phyloP scores from a whole-genome alignment of 2,888 invertebrate genomes.

The Rhingia campestris region DNA sequence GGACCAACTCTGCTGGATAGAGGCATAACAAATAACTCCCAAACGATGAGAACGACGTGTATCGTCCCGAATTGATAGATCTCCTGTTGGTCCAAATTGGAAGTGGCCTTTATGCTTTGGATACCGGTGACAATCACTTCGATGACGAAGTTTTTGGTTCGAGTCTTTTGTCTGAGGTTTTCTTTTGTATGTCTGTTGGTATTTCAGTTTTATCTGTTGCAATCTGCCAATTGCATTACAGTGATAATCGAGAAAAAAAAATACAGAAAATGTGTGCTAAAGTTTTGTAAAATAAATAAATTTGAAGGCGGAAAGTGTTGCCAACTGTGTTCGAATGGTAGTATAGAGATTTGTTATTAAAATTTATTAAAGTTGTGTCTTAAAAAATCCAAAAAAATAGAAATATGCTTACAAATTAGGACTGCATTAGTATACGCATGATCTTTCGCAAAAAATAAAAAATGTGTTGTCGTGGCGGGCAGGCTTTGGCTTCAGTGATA shows the following conservation, averaged over 20 bases:
- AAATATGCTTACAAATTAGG: too few species aligned
- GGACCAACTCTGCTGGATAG: slow-evolving; percentile 16
- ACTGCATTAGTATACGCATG: too few species aligned
- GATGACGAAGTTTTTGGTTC: background rate
- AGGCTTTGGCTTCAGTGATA: too few species aligned
- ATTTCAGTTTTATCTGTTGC: slow-evolving; percentile 46
- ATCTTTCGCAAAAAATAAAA: too few species aligned
- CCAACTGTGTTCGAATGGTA: too few species aligned
- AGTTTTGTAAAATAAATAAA: background rate
- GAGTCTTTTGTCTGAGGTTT: slow-evolving; percentile 35
- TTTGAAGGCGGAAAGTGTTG: too few species aligned
- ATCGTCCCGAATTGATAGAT: slow-evolving; percentile 54
- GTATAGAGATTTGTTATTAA: too few species aligned
- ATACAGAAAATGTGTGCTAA: background rate
- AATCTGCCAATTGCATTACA: slow-evolving; percentile 32
- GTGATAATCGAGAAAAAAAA: slow-evolving; percentile 9
- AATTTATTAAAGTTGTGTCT: too few species aligned
- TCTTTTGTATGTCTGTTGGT: slow-evolving; percentile 33
- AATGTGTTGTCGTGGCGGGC: too few species aligned
- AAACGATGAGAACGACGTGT: slow-evolving; percentile 19
- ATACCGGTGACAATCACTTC: slow-evolving; percentile 54
- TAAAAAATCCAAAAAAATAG: too few species aligned
- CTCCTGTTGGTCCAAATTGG: slow-evolving; percentile 41
- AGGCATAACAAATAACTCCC: slow-evolving; percentile 41
- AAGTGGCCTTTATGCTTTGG: slow-evolving; percentile 55